Conservation (phyloP, 2,113 vertebrate species). For the Geococcyx californianus region DNA sequence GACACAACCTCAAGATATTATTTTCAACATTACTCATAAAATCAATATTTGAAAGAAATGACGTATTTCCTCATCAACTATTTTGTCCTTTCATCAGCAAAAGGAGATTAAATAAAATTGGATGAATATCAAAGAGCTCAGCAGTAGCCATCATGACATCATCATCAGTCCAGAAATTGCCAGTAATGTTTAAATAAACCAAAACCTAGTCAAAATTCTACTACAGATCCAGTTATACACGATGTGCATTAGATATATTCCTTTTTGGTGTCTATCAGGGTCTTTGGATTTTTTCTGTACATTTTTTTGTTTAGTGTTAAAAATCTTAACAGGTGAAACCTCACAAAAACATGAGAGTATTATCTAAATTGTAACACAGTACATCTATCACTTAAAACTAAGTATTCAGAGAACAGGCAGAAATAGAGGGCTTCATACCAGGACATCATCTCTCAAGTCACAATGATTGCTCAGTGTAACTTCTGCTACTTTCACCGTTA, state of each 20-base stretch:
- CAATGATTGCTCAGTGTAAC: conserved; percentile 11
- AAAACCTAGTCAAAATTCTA: neutral
- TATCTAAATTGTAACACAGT: conserved; percentile 1
- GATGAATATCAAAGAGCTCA: conserved; percentile 24
- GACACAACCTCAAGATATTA: neutral
- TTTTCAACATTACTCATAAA: conserved; percentile 28
- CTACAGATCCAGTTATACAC: conserved; percentile 35
- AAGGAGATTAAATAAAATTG: conserved; percentile 19
- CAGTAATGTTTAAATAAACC: conserved; percentile 2
- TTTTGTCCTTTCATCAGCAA: conserved; percentile 33
- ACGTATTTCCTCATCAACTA: conserved; percentile 21
- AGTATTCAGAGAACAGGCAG: conserved; percentile 47
- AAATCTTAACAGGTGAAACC: neutral
- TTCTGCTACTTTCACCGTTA: neutral
- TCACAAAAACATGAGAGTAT: neutral
- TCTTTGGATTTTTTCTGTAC: conserved; percentile 77
- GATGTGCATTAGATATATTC: conserved; percentile 34
- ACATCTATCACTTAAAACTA: conserved; percentile 15
- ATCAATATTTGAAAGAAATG: conserved; percentile 32
- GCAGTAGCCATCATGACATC: neutral
- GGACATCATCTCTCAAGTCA: conserved; percentile 7
- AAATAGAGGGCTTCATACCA: conserved; percentile 11
- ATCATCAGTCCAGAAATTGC: neutral
- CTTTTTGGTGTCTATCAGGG: conserved; percentile 70
- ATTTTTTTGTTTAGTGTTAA: conserved; percentile 18